Conservation (phyloP, 2,797 vertebrate species). For the Cottoperca gobio region DNA sequence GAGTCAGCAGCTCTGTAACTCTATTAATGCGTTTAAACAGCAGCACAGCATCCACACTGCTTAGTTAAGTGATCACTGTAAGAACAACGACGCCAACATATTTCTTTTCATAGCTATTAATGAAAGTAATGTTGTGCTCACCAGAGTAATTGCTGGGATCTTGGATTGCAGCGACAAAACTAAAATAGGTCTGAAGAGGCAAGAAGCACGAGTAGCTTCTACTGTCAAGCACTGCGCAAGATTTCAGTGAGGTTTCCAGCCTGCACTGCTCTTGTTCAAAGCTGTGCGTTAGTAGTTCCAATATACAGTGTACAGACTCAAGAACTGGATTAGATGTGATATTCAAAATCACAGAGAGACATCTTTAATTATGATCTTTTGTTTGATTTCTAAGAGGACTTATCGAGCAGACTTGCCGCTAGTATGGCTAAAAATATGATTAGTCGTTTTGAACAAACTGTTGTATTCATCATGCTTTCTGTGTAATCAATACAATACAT, state of each 20-base stretch:
- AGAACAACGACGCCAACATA: neutral
- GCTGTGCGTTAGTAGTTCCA: neutral
- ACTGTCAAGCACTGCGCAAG: neutral
- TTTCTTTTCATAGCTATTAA: neutral
- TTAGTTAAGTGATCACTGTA: neutral
- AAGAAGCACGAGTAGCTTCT: neutral
- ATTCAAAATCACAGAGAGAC: no score
- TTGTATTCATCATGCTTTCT: no score
- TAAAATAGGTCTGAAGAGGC: neutral
- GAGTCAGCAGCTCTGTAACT: conserved; percentile 4
- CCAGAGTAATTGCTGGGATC: neutral
- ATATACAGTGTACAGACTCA: neutral
- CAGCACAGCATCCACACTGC: neutral
- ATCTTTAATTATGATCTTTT: no score
- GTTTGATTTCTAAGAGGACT: no score
- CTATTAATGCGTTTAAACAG: conserved; percentile 10
- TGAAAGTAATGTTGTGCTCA: neutral
- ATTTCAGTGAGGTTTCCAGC: neutral
- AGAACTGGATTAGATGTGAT: no score
- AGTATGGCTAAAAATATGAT: no score
- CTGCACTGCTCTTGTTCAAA: neutral
- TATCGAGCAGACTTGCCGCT: no score
- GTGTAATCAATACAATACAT: no score
- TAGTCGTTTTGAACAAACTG: no score
- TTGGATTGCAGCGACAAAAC: neutral